These are phyloP conservation scores for Pitangus sulphuratus DNA, from an alignment of 2,797 vertebrate genomes.

Conservation along the genomic window DNA sequence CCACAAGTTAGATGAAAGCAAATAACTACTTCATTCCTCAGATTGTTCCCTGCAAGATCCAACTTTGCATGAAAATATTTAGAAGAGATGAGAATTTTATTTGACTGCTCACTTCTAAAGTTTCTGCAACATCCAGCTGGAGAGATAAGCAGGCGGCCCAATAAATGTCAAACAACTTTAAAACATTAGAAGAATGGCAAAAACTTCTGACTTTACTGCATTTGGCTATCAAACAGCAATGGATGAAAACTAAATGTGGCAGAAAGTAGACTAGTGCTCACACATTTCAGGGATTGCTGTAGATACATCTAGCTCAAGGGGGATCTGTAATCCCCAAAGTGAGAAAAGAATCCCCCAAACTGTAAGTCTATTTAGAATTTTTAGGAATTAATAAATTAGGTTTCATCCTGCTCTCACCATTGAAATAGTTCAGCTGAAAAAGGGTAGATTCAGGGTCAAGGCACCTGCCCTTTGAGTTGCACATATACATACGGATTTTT, in stretches of 20 bases:
- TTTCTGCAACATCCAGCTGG: constrained; percentile 56
- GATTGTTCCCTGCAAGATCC: constrained; percentile 20
- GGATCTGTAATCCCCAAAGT: neutral
- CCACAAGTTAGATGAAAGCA: constrained; percentile 37
- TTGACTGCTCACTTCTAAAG: constrained; percentile 54
- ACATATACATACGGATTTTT: neutral
- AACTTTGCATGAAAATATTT: constrained; percentile 51
- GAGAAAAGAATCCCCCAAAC: neutral
- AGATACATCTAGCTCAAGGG: neutral
- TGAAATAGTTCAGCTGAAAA: neutral
- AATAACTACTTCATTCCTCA: constrained; percentile 41
- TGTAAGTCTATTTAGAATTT: neutral
- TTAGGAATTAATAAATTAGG: neutral
- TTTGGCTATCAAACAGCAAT: neutral
- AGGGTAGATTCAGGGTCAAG: neutral
- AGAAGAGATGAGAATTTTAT: constrained; percentile 56
- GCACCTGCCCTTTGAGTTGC: neutral
- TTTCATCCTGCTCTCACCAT: neutral
- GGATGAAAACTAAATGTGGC: constrained; percentile 16
- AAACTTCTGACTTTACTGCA: constrained; percentile 1
- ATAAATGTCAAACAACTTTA: constrained; percentile 53
- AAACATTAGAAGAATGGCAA: constrained; percentile 35
- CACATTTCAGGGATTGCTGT: neutral
- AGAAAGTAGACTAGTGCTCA: neutral
- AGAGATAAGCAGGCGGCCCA: constrained; percentile 47